Evolutionary conservation across 2,888 invertebrate genomes (phyloP), one percentile per base, ranked within the genome.

Genomic region (Ormyrus pomaceus): DNA sequence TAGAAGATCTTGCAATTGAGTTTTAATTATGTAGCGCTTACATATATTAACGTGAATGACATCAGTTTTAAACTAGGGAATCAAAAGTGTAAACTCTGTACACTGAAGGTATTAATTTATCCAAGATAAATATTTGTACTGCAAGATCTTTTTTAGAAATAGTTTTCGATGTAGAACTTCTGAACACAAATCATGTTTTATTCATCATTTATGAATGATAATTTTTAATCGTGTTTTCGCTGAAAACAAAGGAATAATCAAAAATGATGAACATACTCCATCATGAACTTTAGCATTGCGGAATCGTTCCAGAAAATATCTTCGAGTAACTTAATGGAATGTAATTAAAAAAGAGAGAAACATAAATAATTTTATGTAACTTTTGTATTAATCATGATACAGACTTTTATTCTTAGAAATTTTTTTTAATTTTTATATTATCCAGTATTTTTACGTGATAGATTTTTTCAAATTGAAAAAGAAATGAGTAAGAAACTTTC

Each of bases 261-360:
- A 45, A 69, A 66, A 34, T 65, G 34, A 74, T 69, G 64, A 58
- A 46, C 50, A 51, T 79, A 64, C 58, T 69, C 56, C 69, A 51
- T 68, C 45, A 74, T 74, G 73, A 79, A 64, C 48, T 74, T 13
- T 8, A 61, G 7, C 50, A 8, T 46, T 6, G 53, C 55, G 72
- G 55, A 78, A 72, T 59, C 48, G 34, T 78, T 71, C 53, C 34
- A 34, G 8, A 45, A 61, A 53, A 66, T 55, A 68, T 78, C 61
- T 66, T 64, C 13, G n/a, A 45, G 7, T 46, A 55, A 19, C 51
- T 77, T 34, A 34, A 68, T 62, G 58, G 50, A 69, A 48, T 65
- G 45, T 34, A 34, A 34, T 34, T 34, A 34, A 34, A 34, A 34
- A 34, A 34, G 34, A n/a, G 13, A 56, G n/a, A 4, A 56, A 56